Base-by-base conservation (phyloP, 37 sponge, comb jelly and placozoan species). In the Petrosia ficiformis region DNA sequence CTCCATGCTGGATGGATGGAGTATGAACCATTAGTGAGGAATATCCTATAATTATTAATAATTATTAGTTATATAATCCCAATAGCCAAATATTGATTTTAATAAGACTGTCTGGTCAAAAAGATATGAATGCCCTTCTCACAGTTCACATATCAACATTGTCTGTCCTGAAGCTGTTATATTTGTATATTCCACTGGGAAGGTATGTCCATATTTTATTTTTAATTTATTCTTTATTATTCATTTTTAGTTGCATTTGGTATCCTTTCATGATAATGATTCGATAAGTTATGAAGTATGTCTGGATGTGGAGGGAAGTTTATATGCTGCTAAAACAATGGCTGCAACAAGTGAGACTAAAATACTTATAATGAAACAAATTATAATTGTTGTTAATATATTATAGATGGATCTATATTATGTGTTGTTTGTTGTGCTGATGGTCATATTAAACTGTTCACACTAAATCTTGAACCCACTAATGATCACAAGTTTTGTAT, bases 1-100 rank as follows among this genome's bases (percentile, higher is more conserved):
- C 44, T 85, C 29, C 68, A 85, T 41, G 74, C 58, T 1, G 72
- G 60, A 16, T 85, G 86, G 86, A 54, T 85, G 36, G 86, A 85
- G 43, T 73, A 64, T 39, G 41, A 68, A 67, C 74, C 86, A 38
- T 58, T 72, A 68, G 84, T 84, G 57, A 48, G 73, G 32, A n/a
- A 57, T 64, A 29, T 64, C 31, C 14, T 64, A 29, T 28, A 8
- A 5, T n/a, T 14, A 43, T 73, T n/a, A 8, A 3, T 5, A n/a
- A n/a, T n/a, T n/a, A n/a, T n/a, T n/a, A n/a, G n/a, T n/a, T 22
- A 19, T 65, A 38, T 48, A 57, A 34, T 48, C 10, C 26, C 3
- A 25, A 1, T 66, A 82, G 82, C 75, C 42, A 14, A 75, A 76
- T 48, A 67, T 83, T 32, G 31, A 75, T 68, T 70, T 70, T 39